Base-by-base conservation (phyloP, 92 coral and sea anemone species). In the Virgularia gustaviana region DNA sequence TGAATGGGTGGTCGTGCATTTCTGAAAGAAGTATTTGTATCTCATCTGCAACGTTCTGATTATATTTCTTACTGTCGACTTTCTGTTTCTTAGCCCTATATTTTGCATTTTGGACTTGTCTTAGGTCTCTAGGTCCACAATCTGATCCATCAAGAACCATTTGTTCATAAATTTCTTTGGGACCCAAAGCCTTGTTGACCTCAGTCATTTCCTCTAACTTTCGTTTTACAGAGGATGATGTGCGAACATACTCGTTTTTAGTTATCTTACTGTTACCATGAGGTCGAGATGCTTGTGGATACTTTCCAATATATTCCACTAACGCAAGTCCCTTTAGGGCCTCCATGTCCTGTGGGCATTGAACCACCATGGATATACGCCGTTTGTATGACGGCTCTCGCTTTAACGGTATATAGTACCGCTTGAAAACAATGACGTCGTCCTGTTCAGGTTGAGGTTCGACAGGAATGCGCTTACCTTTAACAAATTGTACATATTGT, bases 181-280 rank as follows among this genome's bases (percentile, higher is more conserved):
- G 8, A 5, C 7, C 18, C 18, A n/a, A n/a, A n/a, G n/a, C n/a
- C n/a, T n/a, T n/a, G n/a, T n/a, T n/a, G n/a, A n/a, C 37, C 4
- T 59, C 39, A 3, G 18, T 59, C 41, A 59, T 29, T 20, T 59
- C 65, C 6, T 59, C 65, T 12, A 59, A 25, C 13, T 59, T 59
- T 31, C 65, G 30, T 59, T 59, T 59, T 4, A 59, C 65, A 59
- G 65, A 4, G 34, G 41, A 59, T 13, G 65, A 59, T 24, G 65
- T 59, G 4, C 65, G 65, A 4, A 59, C 65, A 59, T 28, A 59
- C 34, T 59, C 65, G 34, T 25, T 31, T 30, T n/a, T 59, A 35
- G 6, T 59, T 35, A 30, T 59, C 34, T 59, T 59, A 43, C 67
- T 60, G n/a, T 60, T 60, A 24, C 67, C 67, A 16, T 60, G 67